phyloP scores from a whole-genome alignment of 2,113 vertebrate species.

The Numenius arquata region DNA sequence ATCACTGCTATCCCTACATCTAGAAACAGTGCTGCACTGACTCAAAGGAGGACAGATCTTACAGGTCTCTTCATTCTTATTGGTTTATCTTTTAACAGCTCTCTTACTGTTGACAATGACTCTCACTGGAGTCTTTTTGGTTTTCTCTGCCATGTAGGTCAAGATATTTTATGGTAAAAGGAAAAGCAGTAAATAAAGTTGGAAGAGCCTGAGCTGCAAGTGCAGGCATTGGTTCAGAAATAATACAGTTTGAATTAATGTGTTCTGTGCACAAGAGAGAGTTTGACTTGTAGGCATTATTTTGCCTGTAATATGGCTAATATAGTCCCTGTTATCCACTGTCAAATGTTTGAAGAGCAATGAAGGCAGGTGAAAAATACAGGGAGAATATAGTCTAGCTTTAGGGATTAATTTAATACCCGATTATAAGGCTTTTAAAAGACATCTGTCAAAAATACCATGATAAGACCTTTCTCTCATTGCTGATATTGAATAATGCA shows the following conservation, averaged over 20 bases:
- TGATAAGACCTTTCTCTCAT: background rate
- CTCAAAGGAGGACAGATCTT: background rate
- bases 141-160: background rate
- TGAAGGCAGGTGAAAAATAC: background rate
- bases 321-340: background rate
- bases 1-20: background rate
- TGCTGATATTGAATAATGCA: background rate
- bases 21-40: background rate
- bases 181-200: background rate
- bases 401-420: background rate
- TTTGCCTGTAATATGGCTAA: background rate
- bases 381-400: background rate
- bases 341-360: background rate
- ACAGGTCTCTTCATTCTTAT: background rate
- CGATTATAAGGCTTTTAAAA: background rate
- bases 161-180: background rate
- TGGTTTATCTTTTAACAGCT: background rate
- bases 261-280: background rate
- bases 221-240: background rate
- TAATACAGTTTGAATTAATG: background rate
- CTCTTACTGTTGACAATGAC: background rate
- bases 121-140: background rate
- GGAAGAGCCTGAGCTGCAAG: background rate
- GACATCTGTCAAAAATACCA: background rate
- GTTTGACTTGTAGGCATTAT: background rate